A percentile compares a stretch with the other conserved stretches of the same genome.
These are phyloP conservation scores for Harpegnathos saltator DNA, from an alignment of 1,140 invertebrate genomes.

Conservation along the genomic window DNA sequence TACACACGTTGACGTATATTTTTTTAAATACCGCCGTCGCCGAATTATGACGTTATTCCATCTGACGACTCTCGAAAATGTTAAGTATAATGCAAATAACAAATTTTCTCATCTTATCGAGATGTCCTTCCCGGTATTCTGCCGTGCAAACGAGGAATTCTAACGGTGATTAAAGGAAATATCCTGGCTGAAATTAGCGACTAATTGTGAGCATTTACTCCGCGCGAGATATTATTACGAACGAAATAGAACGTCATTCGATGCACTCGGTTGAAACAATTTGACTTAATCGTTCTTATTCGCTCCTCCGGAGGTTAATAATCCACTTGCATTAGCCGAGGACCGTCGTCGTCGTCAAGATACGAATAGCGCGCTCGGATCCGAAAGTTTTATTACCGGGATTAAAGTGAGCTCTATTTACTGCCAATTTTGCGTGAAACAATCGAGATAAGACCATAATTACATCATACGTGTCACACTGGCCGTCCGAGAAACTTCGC, in stretches of 20 bases:
- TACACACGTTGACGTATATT: no score
- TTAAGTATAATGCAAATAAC: no score
- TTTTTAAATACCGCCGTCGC: no score
- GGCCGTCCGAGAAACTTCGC: background rate
- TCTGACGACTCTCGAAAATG: no score
- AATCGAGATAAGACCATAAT: slow-evolving; percentile 1
- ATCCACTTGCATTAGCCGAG: slow-evolving; percentile 54
- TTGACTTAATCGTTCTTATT: slow-evolving; percentile 52
- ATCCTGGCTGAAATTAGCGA: slow-evolving; percentile 44
- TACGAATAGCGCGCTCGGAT: slow-evolving; percentile 27
- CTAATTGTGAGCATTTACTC: slow-evolving; percentile 30
- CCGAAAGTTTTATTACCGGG: slow-evolving; percentile 49
- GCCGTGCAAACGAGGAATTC: slow-evolving; percentile 27
- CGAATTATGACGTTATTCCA: no score
- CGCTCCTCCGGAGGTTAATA: slow-evolving; percentile 34
- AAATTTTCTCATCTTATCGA: no score
- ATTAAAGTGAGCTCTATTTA: slow-evolving; percentile 42
- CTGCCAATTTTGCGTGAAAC: slow-evolving; percentile 21
- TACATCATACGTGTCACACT: background rate
- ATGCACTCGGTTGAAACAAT: slow-evolving; percentile 54
- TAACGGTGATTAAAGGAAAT: slow-evolving; percentile 58
- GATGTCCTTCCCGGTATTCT: background rate
- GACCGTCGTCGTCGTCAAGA: slow-evolving; percentile 16
- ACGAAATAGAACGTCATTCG: slow-evolving; percentile 37
- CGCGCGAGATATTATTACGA: slow-evolving; percentile 6